These are phyloP conservation scores for Myotis brandtii DNA, from an alignment of 2,113 vertebrate genomes.

Conservation along the genomic window DNA sequence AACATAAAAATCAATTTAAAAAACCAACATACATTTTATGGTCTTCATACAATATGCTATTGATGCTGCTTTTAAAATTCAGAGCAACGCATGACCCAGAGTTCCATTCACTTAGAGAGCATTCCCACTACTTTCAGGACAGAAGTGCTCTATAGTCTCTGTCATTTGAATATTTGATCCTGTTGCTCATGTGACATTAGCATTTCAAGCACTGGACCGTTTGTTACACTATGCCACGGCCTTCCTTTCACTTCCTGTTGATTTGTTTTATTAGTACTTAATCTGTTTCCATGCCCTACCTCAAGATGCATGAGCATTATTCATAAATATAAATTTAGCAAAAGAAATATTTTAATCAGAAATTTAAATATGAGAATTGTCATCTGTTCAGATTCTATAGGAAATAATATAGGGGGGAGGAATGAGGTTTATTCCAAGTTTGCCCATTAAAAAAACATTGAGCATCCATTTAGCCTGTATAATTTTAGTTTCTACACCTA, in stretches of 20 bases:
- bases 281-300: background rate
- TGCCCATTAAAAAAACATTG: background rate
- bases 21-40: background rate
- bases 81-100: background rate
- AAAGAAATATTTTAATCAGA: background rate
- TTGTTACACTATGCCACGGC: background rate
- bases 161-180: background rate
- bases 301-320: background rate
- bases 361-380: background rate
- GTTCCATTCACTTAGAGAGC: background rate
- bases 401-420: background rate
- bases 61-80: background rate
- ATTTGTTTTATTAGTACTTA: slow-evolving; percentile 3
- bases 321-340: background rate
- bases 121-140: background rate
- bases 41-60: background rate
- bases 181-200: background rate
- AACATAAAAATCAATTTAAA: slow-evolving; percentile 27
- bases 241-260: background rate
- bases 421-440: background rate
- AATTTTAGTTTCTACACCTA: background rate
- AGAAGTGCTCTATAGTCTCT: background rate
- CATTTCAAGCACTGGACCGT: background rate
- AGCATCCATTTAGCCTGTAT: background rate
- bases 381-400: background rate